Conservation (phyloP, 2,888 invertebrate species). For the Drosophila tanythrix region DNA sequence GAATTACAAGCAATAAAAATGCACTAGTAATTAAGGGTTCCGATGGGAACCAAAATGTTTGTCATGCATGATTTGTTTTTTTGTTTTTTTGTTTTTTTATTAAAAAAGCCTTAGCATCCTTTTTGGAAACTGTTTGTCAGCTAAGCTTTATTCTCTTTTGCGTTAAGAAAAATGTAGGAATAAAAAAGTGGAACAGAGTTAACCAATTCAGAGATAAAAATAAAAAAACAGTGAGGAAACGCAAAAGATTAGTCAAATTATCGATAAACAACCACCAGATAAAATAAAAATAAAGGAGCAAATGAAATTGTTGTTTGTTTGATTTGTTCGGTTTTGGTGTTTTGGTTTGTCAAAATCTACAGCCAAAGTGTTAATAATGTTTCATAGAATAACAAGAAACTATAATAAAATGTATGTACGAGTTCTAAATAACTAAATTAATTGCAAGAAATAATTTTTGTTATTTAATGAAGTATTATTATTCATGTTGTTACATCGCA, state of each 20-base stretch:
- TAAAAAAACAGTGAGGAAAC: constrained; percentile 49
- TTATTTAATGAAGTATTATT: constrained; percentile 57
- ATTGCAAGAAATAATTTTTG: constrained; percentile 49
- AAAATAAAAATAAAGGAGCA: constrained; percentile 43
- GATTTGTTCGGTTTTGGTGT: constrained; percentile 34
- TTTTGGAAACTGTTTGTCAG: constrained; percentile 19
- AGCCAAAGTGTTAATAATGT: constrained; percentile 80
- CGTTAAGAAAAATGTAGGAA: constrained; percentile 39
- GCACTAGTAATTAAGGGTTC: constrained; percentile 30
- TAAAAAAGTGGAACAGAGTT: constrained; percentile 48
- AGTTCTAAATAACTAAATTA: constrained; percentile 48
- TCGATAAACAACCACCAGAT: constrained; percentile 71
- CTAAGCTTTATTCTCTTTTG: constrained; percentile 49
- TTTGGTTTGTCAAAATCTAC: constrained; percentile 79
- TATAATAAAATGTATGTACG: constrained; percentile 38
- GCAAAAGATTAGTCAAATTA: constrained; percentile 75
- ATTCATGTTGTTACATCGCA: constrained; percentile 45
- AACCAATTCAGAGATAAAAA: constrained; percentile 40
- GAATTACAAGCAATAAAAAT: constrained; percentile 48
- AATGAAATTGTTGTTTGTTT: constrained; percentile 60
- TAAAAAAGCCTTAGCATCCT: constrained; percentile 19
- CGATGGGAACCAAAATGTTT: constrained; percentile 19
- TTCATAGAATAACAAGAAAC: constrained; percentile 49
- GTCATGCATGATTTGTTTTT: constrained; percentile 46
- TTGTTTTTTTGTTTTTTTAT: not conserved